A percentile compares a stretch with the other conserved stretches of the same genome.
Evolutionary conservation across 2,113 vertebrate species (phyloP).

Genomic region (Scomber scombrus): DNA sequence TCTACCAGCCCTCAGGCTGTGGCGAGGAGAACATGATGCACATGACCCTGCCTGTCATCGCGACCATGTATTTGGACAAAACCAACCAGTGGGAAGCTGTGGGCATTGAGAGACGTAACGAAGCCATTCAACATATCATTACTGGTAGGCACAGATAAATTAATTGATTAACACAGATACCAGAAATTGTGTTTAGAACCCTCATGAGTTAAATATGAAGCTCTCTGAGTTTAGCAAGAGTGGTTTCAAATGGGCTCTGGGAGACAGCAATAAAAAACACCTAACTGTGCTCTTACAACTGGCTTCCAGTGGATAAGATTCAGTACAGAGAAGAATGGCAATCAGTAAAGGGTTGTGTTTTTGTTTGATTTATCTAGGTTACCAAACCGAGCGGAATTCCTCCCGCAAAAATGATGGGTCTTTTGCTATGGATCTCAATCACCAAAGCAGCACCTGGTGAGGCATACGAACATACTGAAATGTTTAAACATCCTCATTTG

Average conservation of each 20-base stretch:
- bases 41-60: conserved; percentile 76
- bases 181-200: too few species aligned
- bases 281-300: background rate
- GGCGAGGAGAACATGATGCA: conserved; percentile 80
- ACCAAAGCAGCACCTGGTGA: conserved; percentile 52
- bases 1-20: conserved; percentile 60
- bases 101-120: conserved; percentile 51
- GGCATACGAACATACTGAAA: background rate
- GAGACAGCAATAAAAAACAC: too few species aligned
- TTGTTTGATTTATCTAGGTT: conserved; percentile 55
- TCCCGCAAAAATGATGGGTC: conserved; percentile 73
- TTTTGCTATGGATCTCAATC: background rate
- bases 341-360: background rate
- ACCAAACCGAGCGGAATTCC: conserved; percentile 30
- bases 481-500: background rate
- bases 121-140: conserved; percentile 70
- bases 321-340: background rate
- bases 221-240: background rate
- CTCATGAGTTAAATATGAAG: too few species aligned
- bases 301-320: background rate
- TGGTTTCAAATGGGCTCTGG: too few species aligned
- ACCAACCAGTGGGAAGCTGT: conserved; percentile 81
- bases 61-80: conserved; percentile 80
- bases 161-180: background rate
- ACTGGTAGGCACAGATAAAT: conserved; percentile 62